These are phyloP conservation scores for Microcebus murinus DNA, from an alignment of 2,113 vertebrate genomes.

Conservation along the genomic window DNA sequence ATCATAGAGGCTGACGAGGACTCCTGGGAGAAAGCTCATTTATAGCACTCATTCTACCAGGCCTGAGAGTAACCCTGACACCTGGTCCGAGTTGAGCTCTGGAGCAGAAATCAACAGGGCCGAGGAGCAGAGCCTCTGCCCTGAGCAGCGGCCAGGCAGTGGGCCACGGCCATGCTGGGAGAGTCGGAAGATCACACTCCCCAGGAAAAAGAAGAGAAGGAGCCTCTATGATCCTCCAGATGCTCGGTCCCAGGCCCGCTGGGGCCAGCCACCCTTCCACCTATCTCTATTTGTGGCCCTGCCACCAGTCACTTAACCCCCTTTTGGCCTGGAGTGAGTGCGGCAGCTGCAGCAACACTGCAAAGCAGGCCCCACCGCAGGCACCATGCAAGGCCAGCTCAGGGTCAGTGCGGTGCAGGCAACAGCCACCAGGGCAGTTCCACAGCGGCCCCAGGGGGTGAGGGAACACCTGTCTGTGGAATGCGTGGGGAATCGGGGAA, in stretches of 20 bases:
- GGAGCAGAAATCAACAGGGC: neutral
- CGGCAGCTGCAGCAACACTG: neutral
- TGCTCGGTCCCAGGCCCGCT: neutral
- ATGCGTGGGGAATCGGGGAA: neutral
- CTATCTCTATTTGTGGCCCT: neutral
- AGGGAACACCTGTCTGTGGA: neutral
- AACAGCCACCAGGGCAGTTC: neutral
- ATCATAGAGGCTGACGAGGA: neutral
- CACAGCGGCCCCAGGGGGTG: accelerated
- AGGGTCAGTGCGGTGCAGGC: neutral
- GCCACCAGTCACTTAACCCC: neutral
- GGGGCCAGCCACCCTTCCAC: neutral
- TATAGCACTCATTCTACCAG: neutral
- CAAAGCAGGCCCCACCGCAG: neutral
- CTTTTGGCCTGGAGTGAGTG: neutral
- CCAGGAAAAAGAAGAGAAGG: neutral
- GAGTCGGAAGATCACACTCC: neutral
- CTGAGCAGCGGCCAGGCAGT: neutral
- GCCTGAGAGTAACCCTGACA: neutral
- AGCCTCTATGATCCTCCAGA: neutral
- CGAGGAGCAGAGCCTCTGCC: too few species aligned
- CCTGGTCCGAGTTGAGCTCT: neutral
- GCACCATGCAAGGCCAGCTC: slow-evolving; percentile 53
- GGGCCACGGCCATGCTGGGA: accelerated
- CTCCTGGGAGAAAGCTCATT: neutral